Evolutionary conservation across 2,888 invertebrate species (phyloP), one percentile per base, ranked within the genome.

Genomic region (Drosophila conformis): DNA sequence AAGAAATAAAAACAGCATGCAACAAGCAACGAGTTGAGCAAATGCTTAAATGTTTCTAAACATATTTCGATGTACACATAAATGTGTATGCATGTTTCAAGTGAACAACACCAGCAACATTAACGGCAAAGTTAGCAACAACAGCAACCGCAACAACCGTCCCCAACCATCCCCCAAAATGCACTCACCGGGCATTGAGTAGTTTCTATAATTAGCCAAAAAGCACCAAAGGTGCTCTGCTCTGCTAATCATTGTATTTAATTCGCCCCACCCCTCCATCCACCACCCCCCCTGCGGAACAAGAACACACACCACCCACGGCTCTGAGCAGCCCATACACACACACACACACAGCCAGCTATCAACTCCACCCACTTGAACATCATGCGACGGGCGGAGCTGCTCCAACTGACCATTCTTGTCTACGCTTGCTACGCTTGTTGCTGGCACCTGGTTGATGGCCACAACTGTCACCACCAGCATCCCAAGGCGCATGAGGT

Each of bases 401-500:
- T 69, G 51, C 60, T 76, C 46, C 67, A 66, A 52, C 29, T 79
- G 66, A 25, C 68, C 51, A 69, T 67, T 49, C 29, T 71, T 35
- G 27, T 64, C 58, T 65, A 53, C 4, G 46, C 42, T 51, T 67
- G 81, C 62, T 81, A 49, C 58, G 68, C 66, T 66, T 69, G 38
- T 66, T 69, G 38, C 52, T 68, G 58, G 64, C 56, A 69, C 48
- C 31, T 65, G 42, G 70, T 65, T 11, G 66, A 63, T 48, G 84
- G 85, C 31, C 91, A 91, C 83, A 94, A 94, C 81, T 96, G 96
- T 92, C 95, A 94, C 58, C 96, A 96, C 84, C 94, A 95, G 74
- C 95, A 96, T 92, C 96, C 96, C 4, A 95, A 94, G 89, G 94
- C 94, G 65, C 94, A 96, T 90, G 95, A 96, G 95, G 96, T 96